Evolutionary conservation across 2,888 invertebrate species (phyloP).

Genomic region (Metacarcinus magister): DNA sequence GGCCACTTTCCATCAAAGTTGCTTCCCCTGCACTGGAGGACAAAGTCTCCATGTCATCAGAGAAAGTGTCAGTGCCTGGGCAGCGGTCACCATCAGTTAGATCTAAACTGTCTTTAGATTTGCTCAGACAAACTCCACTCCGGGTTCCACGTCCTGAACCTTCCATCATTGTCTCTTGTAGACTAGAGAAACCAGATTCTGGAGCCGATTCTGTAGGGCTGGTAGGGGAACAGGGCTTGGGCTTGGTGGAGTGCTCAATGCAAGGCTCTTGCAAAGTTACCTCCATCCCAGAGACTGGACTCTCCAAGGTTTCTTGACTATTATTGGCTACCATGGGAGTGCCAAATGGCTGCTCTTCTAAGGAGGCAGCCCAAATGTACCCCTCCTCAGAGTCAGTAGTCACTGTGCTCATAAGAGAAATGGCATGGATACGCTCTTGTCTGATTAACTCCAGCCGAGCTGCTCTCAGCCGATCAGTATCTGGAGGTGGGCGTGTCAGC

Average conservation of each 20-base stretch:
- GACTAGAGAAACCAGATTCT: conserved; percentile 82
- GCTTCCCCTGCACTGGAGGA: conserved; percentile 69
- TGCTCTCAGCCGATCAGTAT: conserved; percentile 61
- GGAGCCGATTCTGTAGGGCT: conserved; percentile 82
- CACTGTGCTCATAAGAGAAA: conserved; percentile 62
- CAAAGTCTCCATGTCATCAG: conserved; percentile 82
- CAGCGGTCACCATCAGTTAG: conserved; percentile 79
- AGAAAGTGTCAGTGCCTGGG: conserved; percentile 79
- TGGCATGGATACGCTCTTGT: conserved; percentile 74
- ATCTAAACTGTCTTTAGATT: conserved; percentile 81
- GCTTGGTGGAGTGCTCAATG: conserved; percentile 14
- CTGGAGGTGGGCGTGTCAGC: conserved; percentile 70
- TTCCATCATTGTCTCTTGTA: conserved; percentile 75
- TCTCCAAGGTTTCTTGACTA: not conserved
- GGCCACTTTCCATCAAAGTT: conserved; percentile 77
- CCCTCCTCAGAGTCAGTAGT: conserved; percentile 67
- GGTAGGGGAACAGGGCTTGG: conserved; percentile 63
- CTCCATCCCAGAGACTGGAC: conserved; percentile 68
- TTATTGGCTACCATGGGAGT: not conserved
- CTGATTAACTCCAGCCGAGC: conserved; percentile 72
- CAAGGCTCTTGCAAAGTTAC: conserved; percentile 55
- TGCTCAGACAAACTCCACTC: conserved; percentile 75
- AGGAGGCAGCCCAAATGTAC: not conserved
- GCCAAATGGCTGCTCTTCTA: not conserved
- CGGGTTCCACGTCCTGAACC: conserved; percentile 58